Evolutionary conservation across 2,113 vertebrate genomes (phyloP).

Genomic region (Ciconia boyciana): DNA sequence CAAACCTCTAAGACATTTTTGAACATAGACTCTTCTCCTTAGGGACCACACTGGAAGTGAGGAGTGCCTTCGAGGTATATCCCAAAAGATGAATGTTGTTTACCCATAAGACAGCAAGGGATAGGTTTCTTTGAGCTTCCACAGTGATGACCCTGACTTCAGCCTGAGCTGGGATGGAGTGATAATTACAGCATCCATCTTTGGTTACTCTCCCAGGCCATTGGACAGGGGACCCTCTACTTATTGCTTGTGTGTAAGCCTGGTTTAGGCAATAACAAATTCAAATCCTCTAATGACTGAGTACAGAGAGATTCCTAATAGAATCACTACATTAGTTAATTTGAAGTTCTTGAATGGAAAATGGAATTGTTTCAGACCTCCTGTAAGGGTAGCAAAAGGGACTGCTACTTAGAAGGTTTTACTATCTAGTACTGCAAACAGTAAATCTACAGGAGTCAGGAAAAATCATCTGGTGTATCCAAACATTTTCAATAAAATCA

Average conservation of each 20-base stretch:
- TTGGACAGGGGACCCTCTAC: background rate
- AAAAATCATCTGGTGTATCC: background rate
- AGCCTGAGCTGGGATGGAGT: background rate
- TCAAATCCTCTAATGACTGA: background rate
- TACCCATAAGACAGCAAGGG: accelerated
- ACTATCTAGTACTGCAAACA: accelerated
- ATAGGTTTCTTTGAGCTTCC: background rate
- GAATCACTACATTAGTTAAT: background rate
- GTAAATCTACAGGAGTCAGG: background rate
- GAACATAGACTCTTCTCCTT: background rate
- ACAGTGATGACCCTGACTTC: background rate
- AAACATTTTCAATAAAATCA: background rate
- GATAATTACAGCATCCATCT: background rate
- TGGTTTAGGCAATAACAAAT: background rate
- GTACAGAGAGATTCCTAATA: background rate
- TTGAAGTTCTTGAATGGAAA: background rate
- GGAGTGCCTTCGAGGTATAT: background rate
- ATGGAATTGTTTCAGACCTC: background rate
- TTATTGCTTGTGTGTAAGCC: background rate
- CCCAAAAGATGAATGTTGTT: background rate
- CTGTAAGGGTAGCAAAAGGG: background rate
- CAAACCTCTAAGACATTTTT: background rate
- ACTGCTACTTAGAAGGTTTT: background rate
- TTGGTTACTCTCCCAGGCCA: background rate
- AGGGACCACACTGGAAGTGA: background rate